These are phyloP conservation scores for Urophycis tenuis DNA, from an alignment of 2,797 vertebrate genomes.

Conservation along the genomic window DNA sequence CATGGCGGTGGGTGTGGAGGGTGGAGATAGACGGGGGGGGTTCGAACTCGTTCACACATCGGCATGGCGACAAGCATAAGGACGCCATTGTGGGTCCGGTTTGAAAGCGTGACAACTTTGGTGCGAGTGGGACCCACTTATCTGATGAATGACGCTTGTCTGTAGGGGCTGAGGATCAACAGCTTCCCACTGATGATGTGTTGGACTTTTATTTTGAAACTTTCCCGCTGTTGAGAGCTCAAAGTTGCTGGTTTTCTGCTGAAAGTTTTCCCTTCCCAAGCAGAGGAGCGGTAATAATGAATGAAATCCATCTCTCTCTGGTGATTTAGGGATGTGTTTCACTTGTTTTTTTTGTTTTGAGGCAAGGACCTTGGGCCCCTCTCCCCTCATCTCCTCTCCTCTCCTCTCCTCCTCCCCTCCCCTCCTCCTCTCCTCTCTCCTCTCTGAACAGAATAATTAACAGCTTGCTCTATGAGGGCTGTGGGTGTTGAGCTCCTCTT, in stretches of 20 bases:
- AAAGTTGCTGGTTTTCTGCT: neutral
- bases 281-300: neutral
- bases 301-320: neutral
- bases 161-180: neutral
- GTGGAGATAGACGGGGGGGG: neutral
- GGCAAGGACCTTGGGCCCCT: constrained; percentile 6
- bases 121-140: constrained; percentile 39
- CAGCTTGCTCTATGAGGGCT: constrained; percentile 31
- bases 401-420: constrained; percentile 13
- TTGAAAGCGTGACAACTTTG: neutral
- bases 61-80: too few species aligned
- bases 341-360: constrained; percentile 5
- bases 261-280: neutral
- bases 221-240: neutral
- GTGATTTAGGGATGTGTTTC: neutral
- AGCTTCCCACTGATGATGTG: neutral
- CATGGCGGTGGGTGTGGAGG: neutral
- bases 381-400: constrained; percentile 17
- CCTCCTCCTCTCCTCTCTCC: neutral
- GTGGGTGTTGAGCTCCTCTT: constrained; percentile 44
- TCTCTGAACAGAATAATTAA: constrained; percentile 48
- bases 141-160: constrained; percentile 51
- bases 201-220: neutral
- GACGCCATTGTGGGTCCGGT: neutral
- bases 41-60: too few species aligned